Percentiles rank a stretch among this genome's conserved stretches.
Evolutionary conservation across 2,113 vertebrate species (phyloP).

Genomic region (Siphamia tubifer): DNA sequence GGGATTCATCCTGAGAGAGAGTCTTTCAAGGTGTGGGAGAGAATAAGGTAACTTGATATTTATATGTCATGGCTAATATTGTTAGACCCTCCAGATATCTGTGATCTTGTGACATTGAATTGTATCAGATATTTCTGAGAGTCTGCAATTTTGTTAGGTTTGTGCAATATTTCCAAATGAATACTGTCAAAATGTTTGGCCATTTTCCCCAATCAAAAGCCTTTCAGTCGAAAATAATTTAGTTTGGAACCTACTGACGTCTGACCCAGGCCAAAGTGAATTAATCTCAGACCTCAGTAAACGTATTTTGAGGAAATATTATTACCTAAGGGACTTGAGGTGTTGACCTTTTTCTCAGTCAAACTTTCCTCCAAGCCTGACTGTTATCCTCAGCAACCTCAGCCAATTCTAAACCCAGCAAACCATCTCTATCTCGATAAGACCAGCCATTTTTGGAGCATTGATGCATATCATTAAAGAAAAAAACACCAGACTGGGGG

Average conservation of each 20-base stretch:
- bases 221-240: not conserved
- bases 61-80: not conserved
- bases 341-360: not conserved
- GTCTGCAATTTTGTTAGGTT: not conserved
- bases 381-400: not conserved
- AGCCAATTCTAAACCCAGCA: not conserved
- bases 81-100: not conserved
- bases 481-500: constrained; percentile 8
- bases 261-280: not conserved
- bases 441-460: not conserved
- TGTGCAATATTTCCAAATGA: not conserved
- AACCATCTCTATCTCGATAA: not conserved
- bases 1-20: constrained; percentile 30
- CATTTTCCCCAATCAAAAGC: not conserved
- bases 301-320: not conserved
- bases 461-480: constrained; percentile 8
- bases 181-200: not conserved
- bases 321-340: constrained; percentile 1
- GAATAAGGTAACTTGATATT: constrained; percentile 4
- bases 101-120: not conserved
- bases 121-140: not conserved
- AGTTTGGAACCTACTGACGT: not conserved
- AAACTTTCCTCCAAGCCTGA: not conserved
- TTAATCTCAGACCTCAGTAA: not conserved
- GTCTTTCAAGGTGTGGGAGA: constrained; percentile 1